Evolutionary conservation across 2,888 invertebrate species (phyloP).

Genomic region (Macropis europaea): DNA sequence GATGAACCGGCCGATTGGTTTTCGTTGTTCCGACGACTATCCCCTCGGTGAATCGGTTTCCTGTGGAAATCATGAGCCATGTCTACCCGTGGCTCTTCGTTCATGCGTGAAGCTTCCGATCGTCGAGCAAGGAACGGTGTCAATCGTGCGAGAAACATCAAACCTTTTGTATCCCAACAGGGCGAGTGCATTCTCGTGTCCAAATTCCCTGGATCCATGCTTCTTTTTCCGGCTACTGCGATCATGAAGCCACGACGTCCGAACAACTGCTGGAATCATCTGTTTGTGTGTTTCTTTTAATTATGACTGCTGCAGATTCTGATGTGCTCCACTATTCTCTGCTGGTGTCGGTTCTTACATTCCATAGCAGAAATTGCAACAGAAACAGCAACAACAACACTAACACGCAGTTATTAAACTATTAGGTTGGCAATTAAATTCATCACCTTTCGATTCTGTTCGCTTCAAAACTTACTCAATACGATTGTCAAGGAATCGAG

Average conservation of each 20-base stretch:
- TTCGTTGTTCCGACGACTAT: slow-evolving; percentile 7
- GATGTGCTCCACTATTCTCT: too few species aligned
- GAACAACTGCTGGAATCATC: not conserved
- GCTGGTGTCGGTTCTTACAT: too few species aligned
- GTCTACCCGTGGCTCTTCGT: slow-evolving; percentile 56
- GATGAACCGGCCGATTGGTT: not conserved
- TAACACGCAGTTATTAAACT: too few species aligned
- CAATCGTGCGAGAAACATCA: slow-evolving; percentile 65
- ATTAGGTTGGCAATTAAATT: too few species aligned
- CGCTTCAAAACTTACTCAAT: too few species aligned
- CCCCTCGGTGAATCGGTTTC: slow-evolving; percentile 54
- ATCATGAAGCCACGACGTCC: slow-evolving; percentile 8
- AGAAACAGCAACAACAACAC: too few species aligned
- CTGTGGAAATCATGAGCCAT: slow-evolving; percentile 65
- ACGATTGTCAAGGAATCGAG: too few species aligned
- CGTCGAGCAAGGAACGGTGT: slow-evolving; percentile 59
- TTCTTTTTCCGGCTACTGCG: slow-evolving; percentile 12
- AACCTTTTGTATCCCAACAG: slow-evolving; percentile 49
- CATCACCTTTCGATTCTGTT: too few species aligned
- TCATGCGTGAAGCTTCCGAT: slow-evolving; percentile 68
- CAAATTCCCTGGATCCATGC: slow-evolving; percentile 20
- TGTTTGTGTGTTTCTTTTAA: not conserved
- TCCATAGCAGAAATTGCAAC: too few species aligned
- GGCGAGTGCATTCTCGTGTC: slow-evolving; percentile 54
- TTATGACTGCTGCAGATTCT: not conserved